Conservation (phyloP, 1,140 invertebrate species). For the Dryas iulia region DNA sequence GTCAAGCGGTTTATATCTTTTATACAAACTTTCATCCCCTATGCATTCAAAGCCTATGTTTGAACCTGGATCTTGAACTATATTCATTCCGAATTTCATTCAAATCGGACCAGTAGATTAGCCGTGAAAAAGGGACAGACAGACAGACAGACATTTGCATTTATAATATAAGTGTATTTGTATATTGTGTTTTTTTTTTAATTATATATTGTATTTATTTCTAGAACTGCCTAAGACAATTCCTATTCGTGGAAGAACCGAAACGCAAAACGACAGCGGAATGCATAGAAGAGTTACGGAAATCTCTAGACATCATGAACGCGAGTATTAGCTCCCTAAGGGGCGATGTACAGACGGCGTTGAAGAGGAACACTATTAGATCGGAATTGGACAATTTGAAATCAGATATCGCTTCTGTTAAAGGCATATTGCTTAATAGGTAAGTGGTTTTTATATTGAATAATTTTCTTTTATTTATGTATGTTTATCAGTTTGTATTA, state of each 20-base stretch:
- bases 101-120: too few species aligned
- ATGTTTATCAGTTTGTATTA: too few species aligned
- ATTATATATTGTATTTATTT: slow-evolving; percentile 32
- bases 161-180: too few species aligned
- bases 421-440: slow-evolving; percentile 88
- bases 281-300: slow-evolving; percentile 83
- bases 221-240: slow-evolving; percentile 84
- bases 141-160: too few species aligned
- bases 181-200: neutral
- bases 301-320: slow-evolving; percentile 83
- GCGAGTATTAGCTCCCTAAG: slow-evolving; percentile 63
- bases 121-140: too few species aligned
- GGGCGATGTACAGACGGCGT: slow-evolving; percentile 49
- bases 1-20: too few species aligned
- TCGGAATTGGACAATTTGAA: slow-evolving; percentile 86
- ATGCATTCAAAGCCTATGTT: too few species aligned
- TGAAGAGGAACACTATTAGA: slow-evolving; percentile 77
- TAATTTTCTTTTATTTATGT: neutral
- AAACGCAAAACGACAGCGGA: slow-evolving; percentile 83
- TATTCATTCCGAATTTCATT: too few species aligned
- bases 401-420: slow-evolving; percentile 87
- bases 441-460: slow-evolving; percentile 51
- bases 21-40: too few species aligned
- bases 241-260: slow-evolving; percentile 83
- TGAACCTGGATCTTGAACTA: too few species aligned